Conservation (phyloP, 2,797 vertebrate genomes). For the Geotrypetes seraphini region DNA sequence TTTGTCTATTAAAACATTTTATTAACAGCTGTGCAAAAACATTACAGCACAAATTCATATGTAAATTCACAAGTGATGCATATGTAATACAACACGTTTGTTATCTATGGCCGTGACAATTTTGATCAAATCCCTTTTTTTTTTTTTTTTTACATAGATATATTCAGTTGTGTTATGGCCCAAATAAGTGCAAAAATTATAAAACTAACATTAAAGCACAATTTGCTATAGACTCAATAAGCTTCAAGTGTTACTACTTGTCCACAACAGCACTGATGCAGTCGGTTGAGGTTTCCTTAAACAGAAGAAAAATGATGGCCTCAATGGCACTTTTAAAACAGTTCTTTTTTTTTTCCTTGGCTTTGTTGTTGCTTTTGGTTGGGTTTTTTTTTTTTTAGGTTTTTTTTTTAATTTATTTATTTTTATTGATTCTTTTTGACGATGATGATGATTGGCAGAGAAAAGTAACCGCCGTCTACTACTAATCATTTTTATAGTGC, state of each 20-base stretch:
- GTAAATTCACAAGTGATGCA: constrained; percentile 6
- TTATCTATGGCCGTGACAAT: constrained; percentile 2
- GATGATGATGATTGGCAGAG: background rate
- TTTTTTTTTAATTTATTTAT: background rate
- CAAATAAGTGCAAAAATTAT: constrained; percentile 25
- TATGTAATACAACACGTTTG: constrained; percentile 5
- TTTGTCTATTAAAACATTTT: background rate
- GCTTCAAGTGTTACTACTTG: constrained; percentile 1
- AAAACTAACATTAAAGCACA: background rate
- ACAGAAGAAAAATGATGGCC: background rate
- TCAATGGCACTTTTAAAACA: constrained; percentile 17
- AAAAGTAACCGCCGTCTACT: constrained; percentile 10
- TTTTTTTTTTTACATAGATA: background rate
- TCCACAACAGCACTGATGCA: no score
- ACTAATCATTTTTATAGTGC: no score
- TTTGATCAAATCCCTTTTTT: background rate
- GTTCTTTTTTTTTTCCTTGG: no score
- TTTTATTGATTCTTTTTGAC: constrained; percentile 3
- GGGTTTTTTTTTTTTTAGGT: no score
- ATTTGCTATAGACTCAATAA: constrained; percentile 1
- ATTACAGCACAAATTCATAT: constrained; percentile 6
- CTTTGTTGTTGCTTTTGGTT: no score
- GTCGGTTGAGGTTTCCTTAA: background rate
- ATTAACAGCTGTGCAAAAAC: background rate
- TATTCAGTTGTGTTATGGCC: constrained; percentile 12